Evolutionary conservation across 2,888 invertebrate species (phyloP).

Genomic region (Neuroscelio doddi): DNA sequence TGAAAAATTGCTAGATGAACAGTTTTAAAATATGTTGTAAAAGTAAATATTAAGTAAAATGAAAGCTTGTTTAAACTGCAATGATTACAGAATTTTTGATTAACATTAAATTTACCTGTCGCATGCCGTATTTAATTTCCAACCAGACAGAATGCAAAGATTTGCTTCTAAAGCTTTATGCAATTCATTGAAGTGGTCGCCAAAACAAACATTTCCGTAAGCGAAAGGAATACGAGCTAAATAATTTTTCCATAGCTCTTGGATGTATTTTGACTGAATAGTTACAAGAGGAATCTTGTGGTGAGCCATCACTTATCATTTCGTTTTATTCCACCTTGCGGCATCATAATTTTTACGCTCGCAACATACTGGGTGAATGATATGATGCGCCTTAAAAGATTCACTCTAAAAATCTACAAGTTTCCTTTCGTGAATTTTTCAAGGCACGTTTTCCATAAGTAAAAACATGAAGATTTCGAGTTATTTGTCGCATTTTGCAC

Average conservation of each 20-base stretch:
- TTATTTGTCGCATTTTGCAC: slow-evolving; percentile 41
- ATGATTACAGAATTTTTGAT: no score
- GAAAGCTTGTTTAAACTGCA: no score
- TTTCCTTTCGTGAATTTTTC: slow-evolving; percentile 33
- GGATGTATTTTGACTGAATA: no score
- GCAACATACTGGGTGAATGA: slow-evolving; percentile 26
- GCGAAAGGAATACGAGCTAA: neutral
- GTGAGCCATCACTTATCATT: slow-evolving; percentile 24
- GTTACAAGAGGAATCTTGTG: no score
- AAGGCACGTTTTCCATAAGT: slow-evolving; percentile 24
- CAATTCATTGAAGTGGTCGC: no score
- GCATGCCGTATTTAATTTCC: no score
- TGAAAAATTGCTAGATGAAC: no score
- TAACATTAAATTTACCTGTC: no score
- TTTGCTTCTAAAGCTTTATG: no score
- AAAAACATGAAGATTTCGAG: slow-evolving; percentile 36
- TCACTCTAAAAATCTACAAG: slow-evolving; percentile 35
- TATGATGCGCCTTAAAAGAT: slow-evolving; percentile 36
- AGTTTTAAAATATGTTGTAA: no score
- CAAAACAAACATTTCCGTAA: neutral
- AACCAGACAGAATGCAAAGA: no score
- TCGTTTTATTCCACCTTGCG: slow-evolving; percentile 7
- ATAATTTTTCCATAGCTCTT: neutral
- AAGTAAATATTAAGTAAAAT: no score
- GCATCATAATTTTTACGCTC: slow-evolving; percentile 24